Percentiles rank a stretch among this genome's conserved stretches.
phyloP scores from a whole-genome alignment of 2,888 invertebrate species.

The Agrypnus murinus region DNA sequence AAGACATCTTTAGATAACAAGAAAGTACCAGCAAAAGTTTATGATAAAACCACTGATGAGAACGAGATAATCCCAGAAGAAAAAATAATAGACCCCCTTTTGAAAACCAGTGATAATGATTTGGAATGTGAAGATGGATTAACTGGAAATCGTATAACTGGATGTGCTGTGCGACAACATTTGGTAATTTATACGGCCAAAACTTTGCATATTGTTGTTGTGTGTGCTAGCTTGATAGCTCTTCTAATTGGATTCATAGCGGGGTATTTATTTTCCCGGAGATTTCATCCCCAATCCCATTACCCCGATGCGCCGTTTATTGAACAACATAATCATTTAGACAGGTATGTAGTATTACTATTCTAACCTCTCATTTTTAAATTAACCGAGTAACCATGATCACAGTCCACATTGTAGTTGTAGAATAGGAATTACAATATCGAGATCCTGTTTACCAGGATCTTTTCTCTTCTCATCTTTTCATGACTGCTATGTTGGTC shows the following conservation, averaged over 20 bases:
- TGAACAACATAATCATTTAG: conserved; percentile 86
- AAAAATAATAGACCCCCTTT: conserved; percentile 57
- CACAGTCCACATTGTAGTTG: too few relatives aligned
- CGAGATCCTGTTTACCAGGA: too few relatives aligned
- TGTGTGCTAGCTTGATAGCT: conserved; percentile 86
- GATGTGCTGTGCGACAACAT: conserved; percentile 70
- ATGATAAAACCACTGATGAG: conserved; percentile 55
- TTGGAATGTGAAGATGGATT: conserved; percentile 65
- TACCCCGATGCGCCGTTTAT: conserved; percentile 84
- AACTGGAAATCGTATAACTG: conserved; percentile 59
- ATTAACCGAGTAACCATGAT: too few relatives aligned
- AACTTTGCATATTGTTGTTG: conserved; percentile 86
- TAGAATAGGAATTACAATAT: too few relatives aligned
- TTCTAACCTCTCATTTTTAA: too few relatives aligned
- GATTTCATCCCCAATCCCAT: conserved; percentile 81
- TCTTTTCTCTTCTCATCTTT: too few relatives aligned
- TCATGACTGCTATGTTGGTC: too few relatives aligned
- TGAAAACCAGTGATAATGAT: conserved; percentile 36
- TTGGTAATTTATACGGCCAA: conserved; percentile 86
- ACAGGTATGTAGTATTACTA: conserved; percentile 73
- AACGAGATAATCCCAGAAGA: conserved; percentile 49
- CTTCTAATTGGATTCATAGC: conserved; percentile 88
- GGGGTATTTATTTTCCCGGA: conserved; percentile 87
- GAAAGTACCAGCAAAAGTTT: conserved; percentile 41
- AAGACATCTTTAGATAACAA: conserved; percentile 44